phyloP scores from a whole-genome alignment of 2,113 vertebrate species.

The Brachyhypopomus gauderio region DNA sequence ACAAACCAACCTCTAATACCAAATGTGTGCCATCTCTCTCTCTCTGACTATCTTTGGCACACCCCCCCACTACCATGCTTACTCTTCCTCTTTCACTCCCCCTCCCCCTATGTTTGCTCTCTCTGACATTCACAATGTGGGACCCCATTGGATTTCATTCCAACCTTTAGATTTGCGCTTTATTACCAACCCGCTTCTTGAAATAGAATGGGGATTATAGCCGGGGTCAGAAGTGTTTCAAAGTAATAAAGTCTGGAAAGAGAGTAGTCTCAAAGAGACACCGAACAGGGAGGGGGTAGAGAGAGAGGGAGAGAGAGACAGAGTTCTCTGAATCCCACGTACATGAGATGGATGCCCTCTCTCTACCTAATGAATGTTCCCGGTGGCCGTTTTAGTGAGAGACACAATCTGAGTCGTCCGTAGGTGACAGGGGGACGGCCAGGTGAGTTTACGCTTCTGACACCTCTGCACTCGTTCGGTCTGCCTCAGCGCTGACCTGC shows the following conservation, averaged over 20 bases:
- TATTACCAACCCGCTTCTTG: slow-evolving; percentile 68
- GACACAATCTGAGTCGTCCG: slow-evolving; percentile 44
- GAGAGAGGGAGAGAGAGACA: not conserved
- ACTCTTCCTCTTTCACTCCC: slow-evolving; percentile 56
- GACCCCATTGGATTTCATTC: slow-evolving; percentile 80
- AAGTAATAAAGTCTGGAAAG: slow-evolving; percentile 63
- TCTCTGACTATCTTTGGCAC: not conserved
- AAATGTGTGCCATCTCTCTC: slow-evolving; percentile 55
- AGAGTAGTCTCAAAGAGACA: slow-evolving; percentile 27
- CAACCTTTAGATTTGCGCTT: slow-evolving; percentile 74
- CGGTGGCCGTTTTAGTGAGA: slow-evolving; percentile 45
- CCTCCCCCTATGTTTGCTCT: slow-evolving; percentile 49
- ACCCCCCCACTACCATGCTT: slow-evolving; percentile 63
- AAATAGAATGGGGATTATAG: slow-evolving; percentile 54
- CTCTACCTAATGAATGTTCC: slow-evolving; percentile 47
- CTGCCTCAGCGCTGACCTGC: slow-evolving; percentile 4
- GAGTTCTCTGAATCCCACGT: slow-evolving; percentile 55
- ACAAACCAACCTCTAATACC: slow-evolving; percentile 60
- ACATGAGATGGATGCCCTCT: slow-evolving; percentile 26
- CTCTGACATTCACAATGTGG: slow-evolving; percentile 78
- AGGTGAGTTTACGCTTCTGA: slow-evolving; percentile 35
- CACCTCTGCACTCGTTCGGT: slow-evolving; percentile 19
- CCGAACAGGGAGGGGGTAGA: not conserved
- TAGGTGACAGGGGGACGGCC: slow-evolving; percentile 36
- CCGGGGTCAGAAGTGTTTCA: slow-evolving; percentile 59